Conservation (phyloP, 2,888 invertebrate genomes). For the Megalurothrips usitatus region DNA sequence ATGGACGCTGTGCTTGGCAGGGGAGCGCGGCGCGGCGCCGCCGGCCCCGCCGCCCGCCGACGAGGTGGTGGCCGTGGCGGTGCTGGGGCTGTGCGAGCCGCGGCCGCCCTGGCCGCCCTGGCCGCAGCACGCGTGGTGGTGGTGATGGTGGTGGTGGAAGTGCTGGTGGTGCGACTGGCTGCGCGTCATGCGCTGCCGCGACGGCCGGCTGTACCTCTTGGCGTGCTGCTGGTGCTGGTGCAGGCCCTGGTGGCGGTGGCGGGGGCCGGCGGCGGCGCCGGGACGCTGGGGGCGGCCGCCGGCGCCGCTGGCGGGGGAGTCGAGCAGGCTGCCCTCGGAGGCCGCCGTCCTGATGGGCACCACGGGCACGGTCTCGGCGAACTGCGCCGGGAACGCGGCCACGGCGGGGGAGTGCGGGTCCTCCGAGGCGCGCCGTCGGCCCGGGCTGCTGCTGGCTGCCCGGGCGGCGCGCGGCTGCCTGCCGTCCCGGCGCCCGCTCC, state of each 20-base stretch:
- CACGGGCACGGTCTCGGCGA: not conserved
- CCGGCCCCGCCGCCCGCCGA: not conserved
- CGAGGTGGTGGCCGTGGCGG: not conserved
- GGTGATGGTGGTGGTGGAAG: conserved; percentile 16
- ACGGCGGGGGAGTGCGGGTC: not conserved
- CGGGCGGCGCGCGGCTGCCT: not conserved
- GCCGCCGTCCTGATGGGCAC: not conserved
- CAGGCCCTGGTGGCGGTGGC: not conserved
- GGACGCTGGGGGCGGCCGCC: not conserved
- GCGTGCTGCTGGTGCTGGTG: not conserved
- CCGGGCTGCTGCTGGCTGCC: not conserved
- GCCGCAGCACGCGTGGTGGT: conserved; percentile 13
- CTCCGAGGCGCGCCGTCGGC: not conserved
- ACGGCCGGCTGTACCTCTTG: not conserved
- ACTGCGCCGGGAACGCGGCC: not conserved
- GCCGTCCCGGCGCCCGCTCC: not conserved
- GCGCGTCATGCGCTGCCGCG: not conserved
- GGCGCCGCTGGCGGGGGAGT: not conserved
- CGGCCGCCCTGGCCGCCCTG: not conserved
- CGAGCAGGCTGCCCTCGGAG: not conserved
- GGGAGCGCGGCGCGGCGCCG: conserved; percentile 1
- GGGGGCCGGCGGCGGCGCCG: not conserved
- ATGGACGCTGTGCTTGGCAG: not conserved
- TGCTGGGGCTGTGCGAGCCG: not conserved
- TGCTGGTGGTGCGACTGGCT: conserved; percentile 23